Base-by-base conservation (phyloP, 92 coral and sea anemone genomes). In the Pocillopora grandis region DNA sequence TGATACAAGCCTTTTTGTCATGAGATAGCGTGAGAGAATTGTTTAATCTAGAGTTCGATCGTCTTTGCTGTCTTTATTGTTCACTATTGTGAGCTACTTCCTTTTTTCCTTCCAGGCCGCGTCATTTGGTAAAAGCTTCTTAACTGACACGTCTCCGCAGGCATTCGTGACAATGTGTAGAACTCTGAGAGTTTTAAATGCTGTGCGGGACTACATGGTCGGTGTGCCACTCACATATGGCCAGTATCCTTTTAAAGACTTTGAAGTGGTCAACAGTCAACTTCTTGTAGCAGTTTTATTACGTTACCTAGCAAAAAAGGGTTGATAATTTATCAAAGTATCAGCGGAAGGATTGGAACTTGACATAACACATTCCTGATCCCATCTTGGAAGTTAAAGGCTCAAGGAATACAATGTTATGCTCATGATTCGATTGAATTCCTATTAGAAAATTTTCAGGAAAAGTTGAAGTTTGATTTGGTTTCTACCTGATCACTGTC, bases 151-250 rank as follows among this genome's bases (percentile, higher is more conserved):
- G 60, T 82, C 94, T 31, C 98, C 98, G 0, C 82, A 90, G 16
- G 88, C 85, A 42, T 96, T 94, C 71, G 98, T 96, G 33, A 80
- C 85, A n/a, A 96, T 92, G 92, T 96, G 99, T 60, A 93, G 86
- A 81, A 89, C 86, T 57, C 91, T 96, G 27, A 81, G 99, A 77
- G 99, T 96, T 35, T 76, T 96, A 70, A 96, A 96, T 74, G 98
- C 98, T 33, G 98, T 94, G 4, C 77, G 98, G 58, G 97, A 94
- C 75, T 92, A 80, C 79, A 94, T 84, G 56, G 96, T 94, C 7
- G 99, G 98, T 3, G 75, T 94, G 69, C 99, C 99, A 12, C 88
- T 97, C 52, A 92, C 98, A 7, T 76, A 86, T 18, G 82, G 88
- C 49, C 99, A 96, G 99, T 94, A 94, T 96, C 99, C 97, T 96